Evolutionary conservation across 2,888 invertebrate genomes (phyloP).

Genomic region (Sceliomorpha sp.): DNA sequence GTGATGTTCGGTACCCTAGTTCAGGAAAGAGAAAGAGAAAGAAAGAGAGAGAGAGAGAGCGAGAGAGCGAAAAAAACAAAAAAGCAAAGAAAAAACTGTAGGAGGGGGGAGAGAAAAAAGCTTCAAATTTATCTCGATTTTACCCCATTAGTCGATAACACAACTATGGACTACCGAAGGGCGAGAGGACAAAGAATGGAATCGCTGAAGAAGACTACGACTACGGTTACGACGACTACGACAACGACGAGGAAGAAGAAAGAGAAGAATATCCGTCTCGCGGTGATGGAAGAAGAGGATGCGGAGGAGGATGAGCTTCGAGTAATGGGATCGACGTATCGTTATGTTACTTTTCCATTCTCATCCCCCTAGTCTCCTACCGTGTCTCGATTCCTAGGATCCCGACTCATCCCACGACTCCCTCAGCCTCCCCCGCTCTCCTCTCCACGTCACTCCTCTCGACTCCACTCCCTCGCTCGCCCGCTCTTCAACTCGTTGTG

Average conservation of each 20-base stretch:
- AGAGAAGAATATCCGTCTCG: constrained; percentile 40
- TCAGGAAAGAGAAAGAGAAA: constrained; percentile 8
- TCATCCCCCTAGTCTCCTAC: constrained; percentile 69
- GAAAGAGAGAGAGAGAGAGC: too few relatives aligned
- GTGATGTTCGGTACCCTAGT: constrained; percentile 24
- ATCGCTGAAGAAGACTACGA: constrained; percentile 26
- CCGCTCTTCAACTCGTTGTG: constrained; percentile 15
- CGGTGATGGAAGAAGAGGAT: constrained; percentile 32
- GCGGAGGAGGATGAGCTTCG: constrained; percentile 62
- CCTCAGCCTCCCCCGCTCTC: constrained; percentile 55
- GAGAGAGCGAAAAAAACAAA: constrained; percentile 21
- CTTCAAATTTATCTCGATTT: constrained; percentile 41
- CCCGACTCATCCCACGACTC: constrained; percentile 49
- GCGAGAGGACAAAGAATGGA: constrained; percentile 26
- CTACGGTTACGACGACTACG: too few relatives aligned
- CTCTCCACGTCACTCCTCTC: constrained; percentile 50
- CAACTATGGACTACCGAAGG: constrained; percentile 14
- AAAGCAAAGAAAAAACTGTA: constrained; percentile 12
- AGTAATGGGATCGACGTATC: constrained; percentile 80
- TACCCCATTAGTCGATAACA: constrained; percentile 52
- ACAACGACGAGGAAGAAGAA: constrained; percentile 9
- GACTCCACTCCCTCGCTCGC: too few relatives aligned
- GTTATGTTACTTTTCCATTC: constrained; percentile 80
- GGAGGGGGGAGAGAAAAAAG: constrained; percentile 26
- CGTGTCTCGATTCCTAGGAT: constrained; percentile 62